Evolutionary conservation across 2,113 vertebrate genomes (phyloP).

Genomic region (Ameiurus melas): DNA sequence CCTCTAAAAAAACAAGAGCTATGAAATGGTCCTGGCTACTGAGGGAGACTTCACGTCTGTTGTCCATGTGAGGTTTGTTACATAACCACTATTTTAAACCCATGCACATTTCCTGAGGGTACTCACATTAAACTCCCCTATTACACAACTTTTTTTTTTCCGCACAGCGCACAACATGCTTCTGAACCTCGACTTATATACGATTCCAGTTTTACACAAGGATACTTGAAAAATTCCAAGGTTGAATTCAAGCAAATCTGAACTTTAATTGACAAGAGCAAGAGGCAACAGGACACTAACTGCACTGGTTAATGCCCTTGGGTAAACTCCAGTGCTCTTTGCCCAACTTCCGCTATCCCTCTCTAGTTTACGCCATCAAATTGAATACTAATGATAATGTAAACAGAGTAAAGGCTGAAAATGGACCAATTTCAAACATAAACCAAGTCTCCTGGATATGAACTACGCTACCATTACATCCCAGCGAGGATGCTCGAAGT

Average conservation of each 20-base stretch:
- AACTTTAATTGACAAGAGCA: not conserved
- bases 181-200: not conserved
- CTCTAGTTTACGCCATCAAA: slow-evolving; percentile 19
- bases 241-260: not conserved
- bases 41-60: slow-evolving; percentile 38
- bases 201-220: not conserved
- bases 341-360: slow-evolving; percentile 21
- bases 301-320: slow-evolving; percentile 14
- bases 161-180: not conserved
- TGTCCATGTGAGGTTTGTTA: slow-evolving; percentile 47
- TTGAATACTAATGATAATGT: slow-evolving; percentile 36
- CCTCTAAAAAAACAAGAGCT: not conserved
- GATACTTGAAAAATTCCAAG: not conserved
- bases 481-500: not conserved
- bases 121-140: slow-evolving; percentile 41
- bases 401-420: slow-evolving; percentile 8
- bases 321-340: slow-evolving; percentile 28
- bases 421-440: slow-evolving; percentile 19
- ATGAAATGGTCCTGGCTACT: slow-evolving; percentile 24
- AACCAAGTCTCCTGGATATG: slow-evolving; percentile 3
- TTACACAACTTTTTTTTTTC: slow-evolving; percentile 2
- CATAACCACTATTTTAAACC: slow-evolving; percentile 56
- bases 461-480: not conserved
- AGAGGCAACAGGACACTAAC: not conserved
- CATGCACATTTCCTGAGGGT: slow-evolving; percentile 52